Evolutionary conservation across 2,888 invertebrate genomes (phyloP).

Genomic region (Tinea semifulvella): DNA sequence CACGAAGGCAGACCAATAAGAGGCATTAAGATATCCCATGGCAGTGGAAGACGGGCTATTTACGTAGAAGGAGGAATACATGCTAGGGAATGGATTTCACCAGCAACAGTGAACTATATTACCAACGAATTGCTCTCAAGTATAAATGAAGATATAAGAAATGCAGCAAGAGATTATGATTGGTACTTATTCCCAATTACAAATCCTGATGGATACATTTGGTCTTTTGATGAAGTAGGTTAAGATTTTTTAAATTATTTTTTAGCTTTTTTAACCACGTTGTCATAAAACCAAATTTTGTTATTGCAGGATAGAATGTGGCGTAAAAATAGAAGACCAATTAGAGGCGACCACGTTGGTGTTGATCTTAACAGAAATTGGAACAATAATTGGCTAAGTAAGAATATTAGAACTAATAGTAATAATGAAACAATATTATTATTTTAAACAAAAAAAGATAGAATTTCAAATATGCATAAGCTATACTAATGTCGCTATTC

Average conservation of each 20-base stretch:
- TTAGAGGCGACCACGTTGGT: conserved; percentile 48
- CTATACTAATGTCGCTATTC: too few relatives aligned
- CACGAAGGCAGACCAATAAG: conserved; percentile 44
- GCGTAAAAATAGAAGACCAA: conserved; percentile 66
- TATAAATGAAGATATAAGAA: conserved; percentile 41
- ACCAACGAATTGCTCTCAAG: conserved; percentile 69
- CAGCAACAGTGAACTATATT: conserved; percentile 69
- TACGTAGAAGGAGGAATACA: conserved; percentile 70
- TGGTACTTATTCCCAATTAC: conserved; percentile 78
- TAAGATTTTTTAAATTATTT: background rate
- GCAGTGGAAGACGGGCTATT: conserved; percentile 14
- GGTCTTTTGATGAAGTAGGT: conserved; percentile 55
- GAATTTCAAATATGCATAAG: too few relatives aligned
- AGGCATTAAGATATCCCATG: conserved; percentile 33
- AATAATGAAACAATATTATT: too few relatives aligned
- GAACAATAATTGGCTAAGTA: conserved; percentile 71
- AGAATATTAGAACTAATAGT: too few relatives aligned
- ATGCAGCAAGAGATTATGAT: conserved; percentile 65
- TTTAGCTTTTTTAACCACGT: background rate
- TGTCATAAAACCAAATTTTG: background rate
- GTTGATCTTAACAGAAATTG: conserved; percentile 79
- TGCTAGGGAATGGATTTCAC: conserved; percentile 80
- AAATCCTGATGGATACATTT: conserved; percentile 75
- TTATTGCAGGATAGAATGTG: conserved; percentile 56
- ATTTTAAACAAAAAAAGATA: too few relatives aligned